Conservation (phyloP, 2,888 invertebrate species). For the Salpingus planirostris region DNA sequence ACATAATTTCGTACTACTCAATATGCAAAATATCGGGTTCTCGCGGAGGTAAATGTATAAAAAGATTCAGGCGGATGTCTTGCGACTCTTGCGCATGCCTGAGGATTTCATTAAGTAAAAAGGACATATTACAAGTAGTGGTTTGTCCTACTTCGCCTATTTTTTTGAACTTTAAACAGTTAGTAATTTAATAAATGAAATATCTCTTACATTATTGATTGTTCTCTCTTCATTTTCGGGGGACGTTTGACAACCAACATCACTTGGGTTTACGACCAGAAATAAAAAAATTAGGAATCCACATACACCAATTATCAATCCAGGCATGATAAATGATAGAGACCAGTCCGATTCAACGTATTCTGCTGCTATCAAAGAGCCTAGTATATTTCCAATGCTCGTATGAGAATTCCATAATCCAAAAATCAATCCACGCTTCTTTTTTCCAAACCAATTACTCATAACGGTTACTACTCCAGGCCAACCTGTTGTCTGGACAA, state of each 20-base stretch:
- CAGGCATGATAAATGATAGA: constrained; percentile 85
- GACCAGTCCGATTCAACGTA: constrained; percentile 87
- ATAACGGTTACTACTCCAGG: constrained; percentile 89
- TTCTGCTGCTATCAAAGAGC: constrained; percentile 77
- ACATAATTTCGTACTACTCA: no score
- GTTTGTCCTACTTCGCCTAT: no score
- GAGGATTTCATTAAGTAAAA: no score
- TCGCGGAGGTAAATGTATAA: no score
- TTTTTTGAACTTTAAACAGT: no score
- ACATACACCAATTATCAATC: constrained; percentile 62
- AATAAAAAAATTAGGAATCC: constrained; percentile 75
- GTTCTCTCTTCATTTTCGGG: constrained; percentile 7
- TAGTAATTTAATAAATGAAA: no score
- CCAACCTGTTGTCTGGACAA: constrained; percentile 93
- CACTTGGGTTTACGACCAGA: constrained; percentile 71
- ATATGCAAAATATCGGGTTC: no score
- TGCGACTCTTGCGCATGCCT: no score
- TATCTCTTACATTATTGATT: constrained; percentile 3
- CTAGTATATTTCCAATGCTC: constrained; percentile 89
- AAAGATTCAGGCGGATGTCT: no score
- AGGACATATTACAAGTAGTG: no score
- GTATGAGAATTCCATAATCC: constrained; percentile 98
- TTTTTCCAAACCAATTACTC: constrained; percentile 95
- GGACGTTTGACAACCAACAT: constrained; percentile 49
- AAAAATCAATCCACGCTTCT: constrained; percentile 83